Conservation (phyloP, 92 coral and sea anemone species). For the Epizoanthus illoricatus region DNA sequence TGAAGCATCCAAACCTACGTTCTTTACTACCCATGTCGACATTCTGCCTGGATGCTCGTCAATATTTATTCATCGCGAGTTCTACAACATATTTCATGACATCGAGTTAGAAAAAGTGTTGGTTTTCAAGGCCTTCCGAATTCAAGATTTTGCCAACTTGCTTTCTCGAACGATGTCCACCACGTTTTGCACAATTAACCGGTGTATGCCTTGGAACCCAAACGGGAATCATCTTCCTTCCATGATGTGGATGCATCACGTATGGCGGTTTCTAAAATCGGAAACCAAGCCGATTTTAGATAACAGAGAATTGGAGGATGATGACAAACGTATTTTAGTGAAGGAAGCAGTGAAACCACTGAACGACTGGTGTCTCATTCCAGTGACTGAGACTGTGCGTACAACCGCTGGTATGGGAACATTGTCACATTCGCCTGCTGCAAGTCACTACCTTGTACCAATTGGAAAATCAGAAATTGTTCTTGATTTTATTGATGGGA, state of each 20-base stretch:
- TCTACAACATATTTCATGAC: slow-evolving; percentile 36
- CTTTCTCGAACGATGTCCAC: slow-evolving; percentile 30
- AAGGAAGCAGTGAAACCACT: slow-evolving; percentile 21
- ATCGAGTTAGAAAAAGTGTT: background rate
- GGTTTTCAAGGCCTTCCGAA: slow-evolving; percentile 59
- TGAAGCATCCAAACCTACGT: slow-evolving; percentile 39
- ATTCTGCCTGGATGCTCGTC: slow-evolving; percentile 46
- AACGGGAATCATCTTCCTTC: background rate
- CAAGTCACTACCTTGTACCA: slow-evolving; percentile 48
- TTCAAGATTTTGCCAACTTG: slow-evolving; percentile 52
- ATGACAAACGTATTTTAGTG: background rate
- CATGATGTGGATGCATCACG: slow-evolving; percentile 38
- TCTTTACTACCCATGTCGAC: slow-evolving; percentile 36
- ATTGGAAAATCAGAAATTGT: slow-evolving; percentile 44
- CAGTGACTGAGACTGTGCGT: slow-evolving; percentile 45
- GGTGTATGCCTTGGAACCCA: slow-evolving; percentile 53
- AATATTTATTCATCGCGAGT: slow-evolving; percentile 49
- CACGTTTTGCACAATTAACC: background rate
- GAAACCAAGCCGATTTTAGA: background rate
- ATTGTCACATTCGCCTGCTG: background rate
- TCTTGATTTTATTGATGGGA: slow-evolving; percentile 7
- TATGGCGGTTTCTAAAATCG: slow-evolving; percentile 54
- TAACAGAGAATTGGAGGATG: background rate
- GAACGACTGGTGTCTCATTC: slow-evolving; percentile 61
- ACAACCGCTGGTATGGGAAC: too few species aligned